phyloP scores from a whole-genome alignment of 2,113 vertebrate genomes.

The Rhinolophus sinicus region DNA sequence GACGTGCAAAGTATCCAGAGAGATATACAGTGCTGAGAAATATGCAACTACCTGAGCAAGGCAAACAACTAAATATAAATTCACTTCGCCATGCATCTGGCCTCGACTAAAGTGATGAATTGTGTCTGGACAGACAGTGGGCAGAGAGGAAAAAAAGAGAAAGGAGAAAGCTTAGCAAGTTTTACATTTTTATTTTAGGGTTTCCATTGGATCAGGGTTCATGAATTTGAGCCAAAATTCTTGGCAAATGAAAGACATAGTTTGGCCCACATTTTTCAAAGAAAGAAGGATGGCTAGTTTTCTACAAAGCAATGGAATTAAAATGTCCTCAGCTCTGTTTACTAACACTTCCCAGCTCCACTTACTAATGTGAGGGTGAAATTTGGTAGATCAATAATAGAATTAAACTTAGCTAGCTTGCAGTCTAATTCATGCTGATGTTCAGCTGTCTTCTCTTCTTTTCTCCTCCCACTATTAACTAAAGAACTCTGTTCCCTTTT shows the following conservation, averaged over 20 bases:
- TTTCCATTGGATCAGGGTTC: neutral
- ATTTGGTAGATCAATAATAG: too few species aligned
- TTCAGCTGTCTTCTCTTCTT: too few species aligned
- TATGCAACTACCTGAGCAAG: neutral
- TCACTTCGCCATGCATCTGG: neutral
- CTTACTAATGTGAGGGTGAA: too few species aligned
- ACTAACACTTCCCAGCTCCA: neutral
- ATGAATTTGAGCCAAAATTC: slow-evolving; percentile 7
- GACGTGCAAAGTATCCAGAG: neutral
- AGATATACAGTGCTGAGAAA: neutral
- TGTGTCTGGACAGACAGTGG: neutral
- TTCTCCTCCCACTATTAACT: too few species aligned
- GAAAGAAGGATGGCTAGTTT: neutral
- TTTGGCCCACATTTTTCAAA: neutral
- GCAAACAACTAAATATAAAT: neutral
- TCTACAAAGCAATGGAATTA: neutral
- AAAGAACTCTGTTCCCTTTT: too few species aligned
- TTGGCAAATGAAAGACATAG: neutral
- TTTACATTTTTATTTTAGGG: neutral
- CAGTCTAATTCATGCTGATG: too few species aligned
- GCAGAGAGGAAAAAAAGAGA: neutral
- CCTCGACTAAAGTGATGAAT: neutral
- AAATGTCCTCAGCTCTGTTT: neutral
- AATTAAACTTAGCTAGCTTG: too few species aligned
- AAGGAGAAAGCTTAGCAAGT: neutral